Percentiles rank a stretch among this genome's conserved stretches.
Evolutionary conservation across 2,797 vertebrate species (phyloP).

Genomic region (Dermochelys coriacea): DNA sequence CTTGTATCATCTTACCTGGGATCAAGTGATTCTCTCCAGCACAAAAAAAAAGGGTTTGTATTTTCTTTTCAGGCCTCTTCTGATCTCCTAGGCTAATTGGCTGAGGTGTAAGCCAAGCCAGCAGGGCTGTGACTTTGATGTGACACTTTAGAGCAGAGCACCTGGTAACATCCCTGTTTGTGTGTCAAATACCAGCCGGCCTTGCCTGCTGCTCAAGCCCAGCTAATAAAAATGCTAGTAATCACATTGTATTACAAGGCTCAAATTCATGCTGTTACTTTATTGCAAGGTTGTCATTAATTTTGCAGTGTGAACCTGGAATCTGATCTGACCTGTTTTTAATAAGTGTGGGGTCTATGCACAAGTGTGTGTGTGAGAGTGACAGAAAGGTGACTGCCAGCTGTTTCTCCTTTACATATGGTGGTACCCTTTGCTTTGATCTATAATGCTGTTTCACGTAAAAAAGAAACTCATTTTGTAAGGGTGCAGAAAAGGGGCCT

Average conservation of each 20-base stretch:
- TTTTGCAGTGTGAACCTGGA: slow-evolving; percentile 88
- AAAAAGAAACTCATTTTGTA: slow-evolving; percentile 75
- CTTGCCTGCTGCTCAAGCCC: slow-evolving; percentile 82
- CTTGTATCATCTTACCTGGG: slow-evolving; percentile 86
- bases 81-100: slow-evolving; percentile 95
- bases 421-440: slow-evolving; percentile 79
- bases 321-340: slow-evolving; percentile 85
- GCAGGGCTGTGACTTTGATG: slow-evolving; percentile 90
- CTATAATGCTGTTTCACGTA: slow-evolving; percentile 78
- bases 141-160: slow-evolving; percentile 79
- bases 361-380: slow-evolving; percentile 46
- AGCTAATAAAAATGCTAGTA: slow-evolving; percentile 83
- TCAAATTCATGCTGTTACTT: slow-evolving; percentile 83
- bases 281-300: slow-evolving; percentile 86
- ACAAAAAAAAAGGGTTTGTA: slow-evolving; percentile 82
- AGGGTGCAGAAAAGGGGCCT: slow-evolving; percentile 57
- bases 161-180: slow-evolving; percentile 82
- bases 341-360: slow-evolving; percentile 79
- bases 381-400: slow-evolving; percentile 78
- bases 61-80: slow-evolving; percentile 86
- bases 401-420: slow-evolving; percentile 77
- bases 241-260: slow-evolving; percentile 83
- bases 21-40: slow-evolving; percentile 88
- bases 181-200: slow-evolving; percentile 83
- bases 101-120: slow-evolving; percentile 96